Base-by-base conservation (phyloP, 2,888 invertebrate species). In the Bellardia pandia region DNA sequence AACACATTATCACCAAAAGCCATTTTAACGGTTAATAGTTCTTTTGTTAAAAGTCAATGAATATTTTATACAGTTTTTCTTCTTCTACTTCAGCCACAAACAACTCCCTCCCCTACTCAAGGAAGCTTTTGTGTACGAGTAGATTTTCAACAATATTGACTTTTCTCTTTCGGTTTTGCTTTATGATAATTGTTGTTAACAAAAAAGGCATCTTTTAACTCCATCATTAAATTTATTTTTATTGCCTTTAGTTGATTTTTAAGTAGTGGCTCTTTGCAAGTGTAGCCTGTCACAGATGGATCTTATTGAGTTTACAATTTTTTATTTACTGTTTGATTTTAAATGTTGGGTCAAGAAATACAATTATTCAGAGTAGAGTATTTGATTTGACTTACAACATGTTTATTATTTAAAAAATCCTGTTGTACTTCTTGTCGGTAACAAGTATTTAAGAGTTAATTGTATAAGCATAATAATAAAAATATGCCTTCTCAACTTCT, bases 11-110 rank as follows among this genome's bases (percentile, higher is more conserved):
- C 72, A 72, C 71, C 83, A 62, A 78, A 68, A 75, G 40, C 80
- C 69, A n/a, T 77, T 85, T 78, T 84, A 77, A 80, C 48, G 82
- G 83, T 89, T 89, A 89, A 89, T 88, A 88, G 88, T 86, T 86
- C 86, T 88, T 89, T 88, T 88, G 89, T 88, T 88, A 85, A 88
- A 88, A 89, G 81, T 85, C 88, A 89, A 84, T 87, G 87, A 88
- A 88, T 88, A 88, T 88, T 88, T 88, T 75, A 86, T 86, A 66
- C 51, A 64, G 58, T 56, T 86, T 62, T 71, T 51, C 23, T n/a
- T 40, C 40, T 14, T 16, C 40, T 11, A 48, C 16, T 74, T 80
- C n/a, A 45, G 16, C 8, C 62, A 45, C 11, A 14, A 62, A n/a
- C 7, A 42, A 40, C 56, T 4, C 14, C 2, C 0, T 0, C 6